phyloP scores from a whole-genome alignment of 2,888 invertebrate species.

The Brachyopa scutellaris region DNA sequence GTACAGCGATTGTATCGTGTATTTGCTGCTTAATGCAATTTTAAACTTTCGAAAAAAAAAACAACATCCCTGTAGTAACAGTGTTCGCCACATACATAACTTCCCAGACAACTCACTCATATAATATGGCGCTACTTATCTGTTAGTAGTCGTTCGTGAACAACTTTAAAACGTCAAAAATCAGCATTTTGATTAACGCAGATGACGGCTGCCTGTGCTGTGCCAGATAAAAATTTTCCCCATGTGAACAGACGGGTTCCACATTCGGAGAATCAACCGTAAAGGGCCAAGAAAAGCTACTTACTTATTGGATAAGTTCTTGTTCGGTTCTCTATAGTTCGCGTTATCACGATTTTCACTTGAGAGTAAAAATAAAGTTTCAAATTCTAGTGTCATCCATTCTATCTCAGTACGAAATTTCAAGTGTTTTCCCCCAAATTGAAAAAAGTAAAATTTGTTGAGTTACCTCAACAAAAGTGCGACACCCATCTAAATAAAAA shows the following conservation, averaged over 20 bases:
- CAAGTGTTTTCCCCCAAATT: slow-evolving; percentile 12
- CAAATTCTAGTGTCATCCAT: slow-evolving; percentile 36
- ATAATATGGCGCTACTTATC: too few relatives aligned
- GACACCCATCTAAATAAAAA: slow-evolving; percentile 6
- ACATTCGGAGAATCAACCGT: slow-evolving; percentile 48
- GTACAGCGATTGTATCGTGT: too few relatives aligned
- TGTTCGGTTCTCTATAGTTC: slow-evolving; percentile 22
- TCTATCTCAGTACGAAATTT: slow-evolving; percentile 18
- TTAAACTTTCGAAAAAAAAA: too few relatives aligned
- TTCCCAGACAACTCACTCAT: too few relatives aligned
- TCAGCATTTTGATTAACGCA: too few relatives aligned
- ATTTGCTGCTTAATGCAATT: too few relatives aligned
- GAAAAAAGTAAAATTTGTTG: slow-evolving; percentile 1
- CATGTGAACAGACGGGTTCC: slow-evolving; percentile 55
- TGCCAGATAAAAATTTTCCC: slow-evolving; percentile 12
- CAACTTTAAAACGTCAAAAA: too few relatives aligned
- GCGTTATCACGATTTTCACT: slow-evolving; percentile 27
- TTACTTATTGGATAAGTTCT: slow-evolving; percentile 13
- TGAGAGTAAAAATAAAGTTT: slow-evolving; percentile 8
- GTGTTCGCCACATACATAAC: too few relatives aligned
- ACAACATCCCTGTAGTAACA: too few relatives aligned
- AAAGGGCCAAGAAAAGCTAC: slow-evolving; percentile 28
- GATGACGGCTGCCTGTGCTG: too few relatives aligned
- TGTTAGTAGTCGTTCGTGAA: too few relatives aligned
- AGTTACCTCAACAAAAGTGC: slow-evolving; percentile 15